Evolutionary conservation across 2,888 invertebrate genomes (phyloP), one percentile per base, ranked within the genome.

Genomic region (Acrocera orbiculus): DNA sequence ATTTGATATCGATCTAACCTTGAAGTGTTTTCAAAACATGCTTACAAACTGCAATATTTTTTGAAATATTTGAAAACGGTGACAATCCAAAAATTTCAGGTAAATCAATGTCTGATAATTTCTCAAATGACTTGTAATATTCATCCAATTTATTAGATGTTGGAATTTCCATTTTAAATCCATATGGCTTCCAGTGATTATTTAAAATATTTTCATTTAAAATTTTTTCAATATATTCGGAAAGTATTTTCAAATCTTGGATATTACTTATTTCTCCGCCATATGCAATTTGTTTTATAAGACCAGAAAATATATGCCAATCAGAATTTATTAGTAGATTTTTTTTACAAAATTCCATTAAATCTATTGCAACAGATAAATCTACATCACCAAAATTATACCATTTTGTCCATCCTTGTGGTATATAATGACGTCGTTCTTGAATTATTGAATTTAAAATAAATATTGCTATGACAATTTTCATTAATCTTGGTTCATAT

Each of bases 371-470:
- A 4, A 82, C 79, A 32, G 73, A 66, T 2, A 87, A 62, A 56
- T 90, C 90, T 1, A 78, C 69, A 46, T 78, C 75, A 32, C 76
- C 79, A 59, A 90, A 90, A 51, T 90, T 87, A 57, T 92, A 90
- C 52, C 73, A 73, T 51, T 79, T 82, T 2, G 79, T 78, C 89
- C 89, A 90, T 1, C 87, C 76, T 66, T 87, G 85, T 2, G 92
- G 92, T 45, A 92, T 82, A 56, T 78, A 96, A 32, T 78, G 82
- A 37, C 95, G 67, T 25, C 98, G 67, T 59, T 98, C 96, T 54
- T 83, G 82, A 32, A 90, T 66, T 10, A 93, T 66, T 2, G 95
- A 89, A 56, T 95, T 92, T 35, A 86, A 66, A 69, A 83, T 80
- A 40, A 90, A 77, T 11, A 93, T 61, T 5, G 81, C 74, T 46